These are phyloP conservation scores for Plectrocnemia conspersa DNA, from an alignment of 1,140 invertebrate genomes.

Conservation along the genomic window DNA sequence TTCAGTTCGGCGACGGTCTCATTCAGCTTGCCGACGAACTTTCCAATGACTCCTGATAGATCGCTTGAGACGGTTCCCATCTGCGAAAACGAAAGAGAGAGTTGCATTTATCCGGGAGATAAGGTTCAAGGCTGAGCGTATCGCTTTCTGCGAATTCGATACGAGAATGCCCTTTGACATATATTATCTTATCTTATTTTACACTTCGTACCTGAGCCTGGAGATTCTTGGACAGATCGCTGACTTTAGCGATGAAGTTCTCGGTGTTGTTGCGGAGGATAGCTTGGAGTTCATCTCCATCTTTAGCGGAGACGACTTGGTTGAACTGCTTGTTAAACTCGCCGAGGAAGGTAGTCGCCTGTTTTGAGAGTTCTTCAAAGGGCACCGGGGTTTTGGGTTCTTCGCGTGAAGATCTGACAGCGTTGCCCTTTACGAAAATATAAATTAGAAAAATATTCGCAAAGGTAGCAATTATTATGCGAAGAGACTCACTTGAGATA, in stretches of 20 bases:
- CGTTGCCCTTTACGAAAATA: background rate
- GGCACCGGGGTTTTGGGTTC: slow-evolving; percentile 4
- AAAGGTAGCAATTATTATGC: background rate
- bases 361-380: slow-evolving; percentile 26
- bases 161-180: background rate
- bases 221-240: slow-evolving; percentile 23
- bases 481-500: slow-evolving; percentile 13
- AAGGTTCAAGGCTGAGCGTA: background rate
- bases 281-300: slow-evolving; percentile 16
- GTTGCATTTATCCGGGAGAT: background rate
- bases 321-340: slow-evolving; percentile 22
- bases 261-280: slow-evolving; percentile 31
- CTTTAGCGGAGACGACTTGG: slow-evolving; percentile 21
- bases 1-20: slow-evolving; percentile 26
- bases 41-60: slow-evolving; percentile 19
- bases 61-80: slow-evolving; percentile 21
- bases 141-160: background rate
- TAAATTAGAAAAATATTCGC: background rate
- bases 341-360: slow-evolving; percentile 23
- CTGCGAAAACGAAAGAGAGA: slow-evolving; percentile 16
- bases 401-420: slow-evolving; percentile 17
- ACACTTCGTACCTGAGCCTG: slow-evolving; percentile 21
- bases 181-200: too few relatives aligned
- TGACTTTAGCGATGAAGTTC: slow-evolving; percentile 21
- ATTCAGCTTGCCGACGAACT: slow-evolving; percentile 30